These are phyloP conservation scores for Babyrousa celebensis DNA, from an alignment of 2,797 vertebrate genomes.

Conservation along the genomic window DNA sequence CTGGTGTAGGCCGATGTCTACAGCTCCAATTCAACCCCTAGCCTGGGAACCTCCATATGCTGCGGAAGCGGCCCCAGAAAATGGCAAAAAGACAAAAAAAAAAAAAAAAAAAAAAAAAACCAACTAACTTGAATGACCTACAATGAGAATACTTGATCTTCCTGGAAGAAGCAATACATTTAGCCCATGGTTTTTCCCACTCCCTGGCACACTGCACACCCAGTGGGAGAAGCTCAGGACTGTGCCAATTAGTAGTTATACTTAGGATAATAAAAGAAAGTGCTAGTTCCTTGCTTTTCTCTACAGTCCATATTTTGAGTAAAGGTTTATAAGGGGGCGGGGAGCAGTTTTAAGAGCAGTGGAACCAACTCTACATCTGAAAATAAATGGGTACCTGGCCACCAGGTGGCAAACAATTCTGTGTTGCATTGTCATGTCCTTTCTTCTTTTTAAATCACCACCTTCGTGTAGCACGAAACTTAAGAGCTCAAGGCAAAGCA, in stretches of 20 bases:
- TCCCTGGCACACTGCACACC: not conserved
- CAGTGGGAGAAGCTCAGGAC: not conserved
- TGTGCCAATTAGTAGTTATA: not conserved
- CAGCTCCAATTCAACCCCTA: too few relatives aligned
- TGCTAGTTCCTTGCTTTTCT: not conserved
- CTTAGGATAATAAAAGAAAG: conserved; percentile 58
- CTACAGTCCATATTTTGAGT: not conserved
- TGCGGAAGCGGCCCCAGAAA: too few relatives aligned
- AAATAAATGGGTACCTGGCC: conserved; percentile 26
- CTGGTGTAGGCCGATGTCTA: too few relatives aligned
- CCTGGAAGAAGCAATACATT: not conserved
- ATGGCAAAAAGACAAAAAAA: too few relatives aligned
- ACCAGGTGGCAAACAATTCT: not conserved
- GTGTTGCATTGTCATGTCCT: not conserved
- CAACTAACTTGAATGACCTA: not conserved
- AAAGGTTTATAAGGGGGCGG: not conserved
- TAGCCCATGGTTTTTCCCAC: not conserved
- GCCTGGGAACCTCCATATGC: too few relatives aligned
- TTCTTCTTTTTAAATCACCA: conserved; percentile 16
- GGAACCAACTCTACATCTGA: conserved; percentile 38
- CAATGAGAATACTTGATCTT: not conserved
- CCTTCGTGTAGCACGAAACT: not conserved
- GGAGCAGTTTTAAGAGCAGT: conserved; percentile 11
- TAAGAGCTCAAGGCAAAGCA: not conserved
- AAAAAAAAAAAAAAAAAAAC: too few relatives aligned